Base-by-base conservation (phyloP, 1,140 invertebrate genomes). In the Drosophila repletoides region DNA sequence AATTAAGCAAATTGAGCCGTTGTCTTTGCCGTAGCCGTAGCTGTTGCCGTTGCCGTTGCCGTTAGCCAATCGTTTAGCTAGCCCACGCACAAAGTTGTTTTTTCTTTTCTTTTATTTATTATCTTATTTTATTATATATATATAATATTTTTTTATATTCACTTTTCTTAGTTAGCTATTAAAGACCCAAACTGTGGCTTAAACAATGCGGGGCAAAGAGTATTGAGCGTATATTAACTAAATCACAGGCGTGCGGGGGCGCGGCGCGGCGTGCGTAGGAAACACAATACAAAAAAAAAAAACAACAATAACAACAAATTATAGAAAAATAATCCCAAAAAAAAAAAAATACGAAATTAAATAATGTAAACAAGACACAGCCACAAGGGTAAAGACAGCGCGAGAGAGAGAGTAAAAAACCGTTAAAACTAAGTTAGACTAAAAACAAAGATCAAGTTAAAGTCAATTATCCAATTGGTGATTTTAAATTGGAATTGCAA, bases 1-100 rank as follows among this genome's bases (percentile, higher is more conserved):
- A 60, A 79, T 79, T 79, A 80, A 65, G 59, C 56, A 56, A 77
- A 77, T 77, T 68, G 48, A 46, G 15, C 36, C n/a, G n/a, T n/a
- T n/a, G n/a, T n/a, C n/a, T n/a, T n/a, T n/a, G n/a, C n/a, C n/a
- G n/a, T n/a, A n/a, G n/a, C n/a, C n/a, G n/a, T n/a, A n/a, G n/a
- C n/a, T n/a, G n/a, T n/a, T n/a, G n/a, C n/a, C n/a, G n/a, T n/a
- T n/a, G n/a, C n/a, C n/a, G 21, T 12, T 68, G 56, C 56, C 64
- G 61, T 65, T 65, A 19, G 61, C 61, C 52, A 65, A 65, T 56
- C 52, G 60, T 46, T 64, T 64, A 64, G 60, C 53, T 56, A 9
- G 34, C 46, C 46, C 63, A 66, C 65, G 65, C 65, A 68, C 58
- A 45, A 22, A 45, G 33, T 7, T 19, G 21, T 40, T 19, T 53